Evolutionary conservation across 2,797 vertebrate species (phyloP).

Genomic region (Carduelis carduelis): DNA sequence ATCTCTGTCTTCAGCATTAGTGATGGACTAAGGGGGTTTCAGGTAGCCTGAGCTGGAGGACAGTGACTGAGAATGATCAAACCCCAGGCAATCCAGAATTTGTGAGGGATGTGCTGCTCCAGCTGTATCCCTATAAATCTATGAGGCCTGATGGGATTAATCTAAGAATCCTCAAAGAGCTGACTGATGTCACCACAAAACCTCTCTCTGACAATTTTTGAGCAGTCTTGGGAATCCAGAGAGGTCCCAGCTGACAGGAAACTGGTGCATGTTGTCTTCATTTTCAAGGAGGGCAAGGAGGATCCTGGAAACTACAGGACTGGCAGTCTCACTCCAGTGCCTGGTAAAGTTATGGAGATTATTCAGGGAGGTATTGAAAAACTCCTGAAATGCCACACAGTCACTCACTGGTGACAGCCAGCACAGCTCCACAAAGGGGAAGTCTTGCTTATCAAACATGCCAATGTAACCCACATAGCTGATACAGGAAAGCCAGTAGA

Average conservation of each 20-base stretch:
- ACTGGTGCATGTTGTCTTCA: no score
- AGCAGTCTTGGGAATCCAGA: background rate
- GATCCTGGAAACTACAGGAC: background rate
- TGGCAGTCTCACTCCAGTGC: background rate
- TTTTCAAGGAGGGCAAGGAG: background rate
- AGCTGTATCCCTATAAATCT: no score
- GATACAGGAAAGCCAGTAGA: no score
- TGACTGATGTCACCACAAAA: background rate
- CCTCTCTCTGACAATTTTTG: background rate
- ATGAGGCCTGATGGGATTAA: background rate
- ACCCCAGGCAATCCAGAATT: background rate
- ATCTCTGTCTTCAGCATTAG: background rate
- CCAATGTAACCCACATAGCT: rapidly evolving
- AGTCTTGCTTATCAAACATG: background rate
- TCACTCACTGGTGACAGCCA: background rate
- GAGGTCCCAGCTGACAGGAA: background rate
- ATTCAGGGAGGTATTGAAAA: background rate
- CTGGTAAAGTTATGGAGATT: background rate
- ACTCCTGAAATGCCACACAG: background rate
- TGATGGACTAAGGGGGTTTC: background rate
- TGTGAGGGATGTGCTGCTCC: background rate
- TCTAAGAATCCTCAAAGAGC: background rate
- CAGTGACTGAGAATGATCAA: background rate
- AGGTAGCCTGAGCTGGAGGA: background rate
- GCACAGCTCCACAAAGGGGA: background rate